A percentile compares a stretch with the other conserved stretches of the same genome.
These are phyloP conservation scores for Gopherus flavomarginatus DNA, from an alignment of 2,113 vertebrate species.

Conservation along the genomic window DNA sequence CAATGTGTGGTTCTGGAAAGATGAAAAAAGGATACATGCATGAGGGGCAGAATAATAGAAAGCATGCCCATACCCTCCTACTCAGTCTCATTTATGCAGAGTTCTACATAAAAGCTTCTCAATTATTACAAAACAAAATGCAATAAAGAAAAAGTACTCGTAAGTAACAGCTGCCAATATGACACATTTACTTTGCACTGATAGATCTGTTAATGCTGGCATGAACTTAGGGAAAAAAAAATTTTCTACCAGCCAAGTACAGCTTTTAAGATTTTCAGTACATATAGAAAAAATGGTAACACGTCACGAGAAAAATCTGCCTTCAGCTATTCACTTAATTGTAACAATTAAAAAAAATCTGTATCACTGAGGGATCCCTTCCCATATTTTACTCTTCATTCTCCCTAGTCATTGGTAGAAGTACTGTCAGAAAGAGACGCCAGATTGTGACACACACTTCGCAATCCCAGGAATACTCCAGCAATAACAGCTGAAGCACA, in stretches of 20 bases:
- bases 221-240: constrained; percentile 69
- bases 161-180: constrained; percentile 82
- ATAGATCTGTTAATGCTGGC: constrained; percentile 74
- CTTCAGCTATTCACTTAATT: constrained; percentile 66
- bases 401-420: constrained; percentile 44
- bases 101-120: constrained; percentile 79
- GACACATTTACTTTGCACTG: constrained; percentile 74
- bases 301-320: constrained; percentile 2
- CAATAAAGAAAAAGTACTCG: constrained; percentile 77
- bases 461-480: constrained; percentile 71
- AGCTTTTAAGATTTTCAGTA: constrained; percentile 23
- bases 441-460: constrained; percentile 70
- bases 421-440: constrained; percentile 60
- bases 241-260: constrained; percentile 47
- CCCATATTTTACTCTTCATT: constrained; percentile 50
- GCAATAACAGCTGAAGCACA: constrained; percentile 41
- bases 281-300: constrained; percentile 37
- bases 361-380: constrained; percentile 47
- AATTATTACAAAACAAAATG: constrained; percentile 82
- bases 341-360: constrained; percentile 52
- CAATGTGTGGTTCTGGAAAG: constrained; percentile 99
- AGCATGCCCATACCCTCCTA: constrained; percentile 88
- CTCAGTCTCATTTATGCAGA: constrained; percentile 79
- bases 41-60: constrained; percentile 98
- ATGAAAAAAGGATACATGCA: constrained; percentile 92